Percentiles rank a stretch among this genome's conserved stretches.
Evolutionary conservation across 2,113 vertebrate species (phyloP).

Genomic region (Rallus limicola): DNA sequence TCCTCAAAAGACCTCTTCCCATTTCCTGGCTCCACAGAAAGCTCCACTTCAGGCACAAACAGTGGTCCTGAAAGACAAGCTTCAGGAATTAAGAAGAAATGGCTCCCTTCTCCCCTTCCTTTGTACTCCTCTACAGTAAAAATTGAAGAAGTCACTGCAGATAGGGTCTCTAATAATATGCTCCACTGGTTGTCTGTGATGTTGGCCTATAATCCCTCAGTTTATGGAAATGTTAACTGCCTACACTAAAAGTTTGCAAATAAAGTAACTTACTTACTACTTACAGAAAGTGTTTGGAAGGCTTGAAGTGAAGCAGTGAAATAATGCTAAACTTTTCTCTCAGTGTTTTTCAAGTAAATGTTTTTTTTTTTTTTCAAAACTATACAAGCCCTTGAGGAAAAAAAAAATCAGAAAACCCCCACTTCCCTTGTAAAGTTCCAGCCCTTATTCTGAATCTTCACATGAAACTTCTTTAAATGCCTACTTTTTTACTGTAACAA

Average conservation of each 20-base stretch:
- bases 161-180: not conserved
- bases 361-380: not conserved
- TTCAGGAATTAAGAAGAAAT: not conserved
- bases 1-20: not conserved
- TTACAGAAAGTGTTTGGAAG: not conserved
- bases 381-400: not conserved
- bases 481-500: not conserved
- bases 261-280: not conserved
- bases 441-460: not conserved
- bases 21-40: not conserved
- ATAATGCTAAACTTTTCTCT: not conserved
- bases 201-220: not conserved
- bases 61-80: not conserved
- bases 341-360: not conserved
- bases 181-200: not conserved
- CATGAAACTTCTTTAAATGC: not conserved
- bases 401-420: not conserved
- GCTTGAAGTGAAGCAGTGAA: not conserved
- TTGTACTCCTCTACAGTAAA: not conserved
- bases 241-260: not conserved
- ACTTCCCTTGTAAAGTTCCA: not conserved
- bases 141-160: not conserved
- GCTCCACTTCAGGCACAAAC: not conserved
- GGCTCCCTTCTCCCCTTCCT: not conserved
- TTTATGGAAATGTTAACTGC: not conserved